A percentile compares a stretch with the other conserved stretches of the same genome.
phyloP scores from a whole-genome alignment of 2,113 vertebrate genomes.

The Neodon shergylaensis region DNA sequence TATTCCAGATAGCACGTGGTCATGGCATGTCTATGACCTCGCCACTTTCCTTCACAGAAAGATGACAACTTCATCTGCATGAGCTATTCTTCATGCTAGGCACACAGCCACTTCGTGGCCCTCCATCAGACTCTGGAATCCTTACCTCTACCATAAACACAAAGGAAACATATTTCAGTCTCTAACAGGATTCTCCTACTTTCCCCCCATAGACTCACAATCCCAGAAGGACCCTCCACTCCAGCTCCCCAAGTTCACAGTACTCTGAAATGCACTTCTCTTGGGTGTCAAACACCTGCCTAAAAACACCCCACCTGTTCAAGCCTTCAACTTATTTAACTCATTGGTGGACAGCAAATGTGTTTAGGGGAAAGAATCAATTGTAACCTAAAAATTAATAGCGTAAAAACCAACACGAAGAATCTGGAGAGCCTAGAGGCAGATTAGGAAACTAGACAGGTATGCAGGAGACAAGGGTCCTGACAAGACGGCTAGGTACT shows the following conservation, averaged over 20 bases:
- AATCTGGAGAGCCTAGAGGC: constrained; percentile 28
- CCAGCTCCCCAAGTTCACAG: not conserved
- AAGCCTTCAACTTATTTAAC: not conserved
- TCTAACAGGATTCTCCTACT: not conserved
- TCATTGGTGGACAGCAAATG: not conserved
- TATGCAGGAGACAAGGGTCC: not conserved
- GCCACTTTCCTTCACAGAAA: not conserved
- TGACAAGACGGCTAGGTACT: constrained; percentile 36
- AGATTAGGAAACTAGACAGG: constrained; percentile 43
- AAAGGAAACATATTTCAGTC: not conserved
- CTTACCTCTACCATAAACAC: not conserved
- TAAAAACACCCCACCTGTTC: not conserved
- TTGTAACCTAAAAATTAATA: constrained; percentile 22
- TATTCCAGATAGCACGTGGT: not conserved
- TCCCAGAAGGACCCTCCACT: not conserved
- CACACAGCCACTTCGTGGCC: not conserved
- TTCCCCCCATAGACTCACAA: not conserved
- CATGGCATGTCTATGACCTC: not conserved
- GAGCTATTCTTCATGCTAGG: not conserved
- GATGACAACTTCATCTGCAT: not conserved
- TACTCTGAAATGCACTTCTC: not conserved
- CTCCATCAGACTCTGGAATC: not conserved
- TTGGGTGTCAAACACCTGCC: not conserved
- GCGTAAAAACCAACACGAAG: constrained; percentile 9
- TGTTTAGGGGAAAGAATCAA: not conserved